These are phyloP conservation scores for Carettochelys insculpta DNA, from an alignment of 2,113 vertebrate species.

Conservation along the genomic window DNA sequence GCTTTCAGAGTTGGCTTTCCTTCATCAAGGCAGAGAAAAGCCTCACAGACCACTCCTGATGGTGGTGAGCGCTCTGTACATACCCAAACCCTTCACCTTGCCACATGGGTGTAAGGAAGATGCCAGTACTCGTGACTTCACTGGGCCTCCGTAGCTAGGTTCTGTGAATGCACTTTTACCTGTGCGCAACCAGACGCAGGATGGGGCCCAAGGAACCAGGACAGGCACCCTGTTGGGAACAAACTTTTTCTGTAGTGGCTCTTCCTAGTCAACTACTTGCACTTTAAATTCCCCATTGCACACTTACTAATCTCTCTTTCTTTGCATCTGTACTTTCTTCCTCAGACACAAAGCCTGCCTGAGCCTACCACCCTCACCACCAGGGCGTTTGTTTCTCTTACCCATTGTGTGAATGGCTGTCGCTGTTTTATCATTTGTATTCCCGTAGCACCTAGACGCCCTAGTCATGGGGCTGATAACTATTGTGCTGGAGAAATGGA, in stretches of 20 bases:
- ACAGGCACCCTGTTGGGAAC: neutral
- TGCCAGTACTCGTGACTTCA: neutral
- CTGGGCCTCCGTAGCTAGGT: neutral
- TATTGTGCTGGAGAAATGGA: neutral
- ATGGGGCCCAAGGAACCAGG: neutral
- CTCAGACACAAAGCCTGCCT: neutral
- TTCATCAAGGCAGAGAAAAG: rapidly evolving
- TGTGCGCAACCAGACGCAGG: neutral
- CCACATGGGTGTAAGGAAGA: neutral
- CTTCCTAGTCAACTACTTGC: neutral
- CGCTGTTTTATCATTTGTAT: neutral
- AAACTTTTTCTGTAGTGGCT: neutral
- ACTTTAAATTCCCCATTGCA: neutral
- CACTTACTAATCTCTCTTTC: neutral
- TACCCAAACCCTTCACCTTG: neutral
- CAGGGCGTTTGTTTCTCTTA: neutral
- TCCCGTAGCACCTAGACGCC: neutral
- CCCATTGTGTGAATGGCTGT: neutral
- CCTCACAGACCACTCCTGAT: neutral
- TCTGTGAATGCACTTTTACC: neutral
- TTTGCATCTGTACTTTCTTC: too few relatives aligned
- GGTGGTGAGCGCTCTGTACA: neutral
- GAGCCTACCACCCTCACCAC: neutral
- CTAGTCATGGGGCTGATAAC: neutral
- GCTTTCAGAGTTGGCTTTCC: neutral